Base-by-base conservation (phyloP, 2,888 invertebrate genomes). In the Nephrotoma appendiculata region DNA sequence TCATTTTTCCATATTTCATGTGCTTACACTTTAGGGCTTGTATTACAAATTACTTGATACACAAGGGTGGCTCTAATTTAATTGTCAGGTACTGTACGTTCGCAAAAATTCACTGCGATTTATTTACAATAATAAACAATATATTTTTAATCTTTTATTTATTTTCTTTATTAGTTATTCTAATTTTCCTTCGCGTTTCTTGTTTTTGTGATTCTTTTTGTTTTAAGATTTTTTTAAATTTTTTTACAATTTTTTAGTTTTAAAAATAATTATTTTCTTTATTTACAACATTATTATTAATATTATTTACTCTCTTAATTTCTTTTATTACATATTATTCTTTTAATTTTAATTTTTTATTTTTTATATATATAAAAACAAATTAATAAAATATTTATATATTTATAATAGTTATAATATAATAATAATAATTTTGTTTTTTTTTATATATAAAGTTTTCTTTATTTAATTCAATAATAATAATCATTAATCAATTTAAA, bases 201-300 rank as follows among this genome's bases (percentile, higher is more conserved):
- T 9, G 43, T 85, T 85, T 15, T n/a, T 57, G 31, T 31, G 31
- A 31, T 31, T 85, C 42, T 44, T 42, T 19, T 42, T 43, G 43
- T 43, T 42, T 85, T 44, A 44, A 42, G 43, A 19, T 41, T 85
- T 42, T 44, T 43, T 44, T 85, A 9, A 11, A 85, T 19, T 85
- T 85, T 44, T 85, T 85, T 85, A 85, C 31, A 44, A 12, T 85
- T 43, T 85, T 44, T 44, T 85, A 85, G 43, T 44, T 85, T 85
- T 85, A 85, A 85, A 85, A 44, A 85, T 85, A 85, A 44, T 85
- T 85, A 42, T 42, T 85, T 85, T 42, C 7, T 85, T 42, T 85
- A 44, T 85, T n/a, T 85, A 85, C 19, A 44, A n/a, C 19, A 11
- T 85, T 85, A 44, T 85, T 5, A 85, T 15, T 85, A 11, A 44